phyloP scores from a whole-genome alignment of 2,888 invertebrate genomes.

The Pterostichus madidus region DNA sequence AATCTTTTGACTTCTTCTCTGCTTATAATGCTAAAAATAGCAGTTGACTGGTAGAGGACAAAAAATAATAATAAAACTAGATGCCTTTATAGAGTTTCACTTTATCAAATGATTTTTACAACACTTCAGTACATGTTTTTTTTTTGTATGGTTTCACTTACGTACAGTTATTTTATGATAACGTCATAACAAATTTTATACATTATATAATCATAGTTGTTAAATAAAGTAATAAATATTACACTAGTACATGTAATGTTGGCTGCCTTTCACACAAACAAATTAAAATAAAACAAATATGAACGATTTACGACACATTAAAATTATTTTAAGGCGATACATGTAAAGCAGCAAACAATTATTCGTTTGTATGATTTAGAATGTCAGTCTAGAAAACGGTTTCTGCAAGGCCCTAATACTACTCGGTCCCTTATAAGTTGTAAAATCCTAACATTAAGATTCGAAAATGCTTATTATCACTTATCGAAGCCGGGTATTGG shows the following conservation, averaged over 20 bases:
- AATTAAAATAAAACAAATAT: conserved; percentile 40
- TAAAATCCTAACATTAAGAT: conserved; percentile 30
- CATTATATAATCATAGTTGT: conserved; percentile 32
- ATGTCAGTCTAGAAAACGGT: conserved; percentile 43
- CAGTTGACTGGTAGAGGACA: background rate
- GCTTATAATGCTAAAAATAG: no score
- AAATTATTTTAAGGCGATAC: conserved; percentile 27
- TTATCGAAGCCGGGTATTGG: conserved; percentile 28
- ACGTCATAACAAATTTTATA: conserved; percentile 58
- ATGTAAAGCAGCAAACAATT: conserved; percentile 48
- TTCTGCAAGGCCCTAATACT: conserved; percentile 35
- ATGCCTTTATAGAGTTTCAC: conserved; percentile 49
- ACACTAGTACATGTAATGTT: conserved; percentile 41
- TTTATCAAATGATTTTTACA: conserved; percentile 63
- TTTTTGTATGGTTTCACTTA: conserved; percentile 32
- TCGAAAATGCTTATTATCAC: conserved; percentile 40
- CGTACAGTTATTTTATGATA: conserved; percentile 47
- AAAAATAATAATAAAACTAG: background rate
- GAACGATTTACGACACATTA: conserved; percentile 18
- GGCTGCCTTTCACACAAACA: conserved; percentile 37
- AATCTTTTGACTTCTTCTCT: no score
- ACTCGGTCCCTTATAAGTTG: conserved; percentile 42
- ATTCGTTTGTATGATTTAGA: conserved; percentile 47
- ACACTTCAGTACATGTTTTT: conserved; percentile 41
- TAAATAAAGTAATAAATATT: conserved; percentile 48